These are phyloP conservation scores for Sitophilus oryzae DNA, from an alignment of 1,140 invertebrate species.

Conservation along the genomic window DNA sequence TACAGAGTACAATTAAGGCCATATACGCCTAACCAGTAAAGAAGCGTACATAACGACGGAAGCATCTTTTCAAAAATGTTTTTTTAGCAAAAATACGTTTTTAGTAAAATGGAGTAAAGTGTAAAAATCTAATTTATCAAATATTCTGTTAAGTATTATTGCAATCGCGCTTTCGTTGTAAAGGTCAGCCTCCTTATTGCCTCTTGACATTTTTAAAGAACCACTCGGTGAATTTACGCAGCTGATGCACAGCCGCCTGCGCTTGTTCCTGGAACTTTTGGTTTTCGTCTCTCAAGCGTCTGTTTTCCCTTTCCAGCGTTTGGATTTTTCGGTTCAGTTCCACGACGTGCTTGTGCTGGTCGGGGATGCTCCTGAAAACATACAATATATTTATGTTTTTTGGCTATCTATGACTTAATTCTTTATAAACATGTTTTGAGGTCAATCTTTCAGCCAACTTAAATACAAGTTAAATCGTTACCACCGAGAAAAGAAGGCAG, in stretches of 20 bases:
- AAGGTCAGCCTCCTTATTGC: conserved; percentile 49
- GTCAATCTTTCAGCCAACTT: no score
- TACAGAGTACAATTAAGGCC: no score
- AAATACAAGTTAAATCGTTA: no score
- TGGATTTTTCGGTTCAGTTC: conserved; percentile 59
- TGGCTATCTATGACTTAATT: background rate
- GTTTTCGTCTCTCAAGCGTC: conserved; percentile 77
- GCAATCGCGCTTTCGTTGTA: no score
- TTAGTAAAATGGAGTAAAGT: background rate
- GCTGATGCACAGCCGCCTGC: conserved; percentile 79
- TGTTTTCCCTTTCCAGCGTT: conserved; percentile 65
- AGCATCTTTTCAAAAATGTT: background rate
- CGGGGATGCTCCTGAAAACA: conserved; percentile 43
- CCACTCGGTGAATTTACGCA: conserved; percentile 89
- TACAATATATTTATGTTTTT: background rate
- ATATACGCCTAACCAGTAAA: no score
- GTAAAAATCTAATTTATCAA: no score
- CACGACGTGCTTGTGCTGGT: conserved; percentile 57
- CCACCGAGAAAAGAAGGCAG: no score
- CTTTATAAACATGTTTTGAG: no score
- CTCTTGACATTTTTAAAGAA: conserved; percentile 84
- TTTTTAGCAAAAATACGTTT: background rate
- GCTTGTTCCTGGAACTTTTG: conserved; percentile 80
- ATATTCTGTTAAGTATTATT: no score
- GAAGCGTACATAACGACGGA: no score